Conservation (phyloP, 2,888 invertebrate species). For the Athetis lepigone region DNA sequence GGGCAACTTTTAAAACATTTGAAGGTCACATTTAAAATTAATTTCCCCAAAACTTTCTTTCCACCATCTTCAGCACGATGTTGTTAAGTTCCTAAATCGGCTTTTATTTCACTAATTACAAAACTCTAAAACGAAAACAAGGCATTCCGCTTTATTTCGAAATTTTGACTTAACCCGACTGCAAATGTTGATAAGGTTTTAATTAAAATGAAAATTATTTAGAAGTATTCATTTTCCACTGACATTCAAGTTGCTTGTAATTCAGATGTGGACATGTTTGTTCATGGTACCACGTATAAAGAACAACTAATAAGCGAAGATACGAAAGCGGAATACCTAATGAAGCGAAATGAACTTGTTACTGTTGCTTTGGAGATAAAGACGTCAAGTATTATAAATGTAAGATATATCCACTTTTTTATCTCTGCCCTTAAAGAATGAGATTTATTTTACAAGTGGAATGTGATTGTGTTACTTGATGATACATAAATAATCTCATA, state of each 20-base stretch:
- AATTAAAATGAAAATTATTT: conserved; percentile 67
- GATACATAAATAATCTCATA: too few species aligned
- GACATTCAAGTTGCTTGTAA: conserved; percentile 31
- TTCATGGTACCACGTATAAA: conserved; percentile 43
- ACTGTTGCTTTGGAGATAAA: conserved; percentile 40
- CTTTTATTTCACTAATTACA: conserved; percentile 59
- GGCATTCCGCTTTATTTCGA: conserved; percentile 51
- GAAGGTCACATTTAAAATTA: conserved; percentile 36
- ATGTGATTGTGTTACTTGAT: too few species aligned
- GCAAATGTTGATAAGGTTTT: conserved; percentile 70
- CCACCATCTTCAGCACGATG: conserved; percentile 25
- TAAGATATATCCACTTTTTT: conserved; percentile 18
- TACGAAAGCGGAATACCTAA: conserved; percentile 51
- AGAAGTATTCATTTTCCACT: conserved; percentile 41
- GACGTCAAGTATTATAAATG: conserved; percentile 40
- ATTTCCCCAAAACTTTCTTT: conserved; percentile 25
- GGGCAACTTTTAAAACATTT: neutral
- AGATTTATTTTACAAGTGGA: too few species aligned
- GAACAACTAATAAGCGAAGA: conserved; percentile 54
- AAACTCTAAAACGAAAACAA: conserved; percentile 58
- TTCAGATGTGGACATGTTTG: conserved; percentile 54
- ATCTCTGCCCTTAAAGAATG: conserved; percentile 8
- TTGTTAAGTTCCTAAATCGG: conserved; percentile 52
- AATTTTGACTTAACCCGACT: conserved; percentile 65
- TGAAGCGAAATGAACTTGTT: conserved; percentile 46